Conservation (phyloP, 2,797 vertebrate genomes). For the Neosilurus mollespiculum region DNA sequence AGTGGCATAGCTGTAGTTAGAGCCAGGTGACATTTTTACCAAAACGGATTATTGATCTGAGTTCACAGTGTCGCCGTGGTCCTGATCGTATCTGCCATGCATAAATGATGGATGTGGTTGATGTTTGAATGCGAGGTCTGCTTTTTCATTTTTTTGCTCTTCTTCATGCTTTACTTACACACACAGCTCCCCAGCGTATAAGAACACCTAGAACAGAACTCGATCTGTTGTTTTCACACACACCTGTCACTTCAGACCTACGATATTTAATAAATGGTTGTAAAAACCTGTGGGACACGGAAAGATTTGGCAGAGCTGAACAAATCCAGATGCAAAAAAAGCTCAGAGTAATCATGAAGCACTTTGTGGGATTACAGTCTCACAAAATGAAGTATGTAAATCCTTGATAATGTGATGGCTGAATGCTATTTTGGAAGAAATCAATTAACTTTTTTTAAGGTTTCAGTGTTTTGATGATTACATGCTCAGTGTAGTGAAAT, state of each 20-base stretch:
- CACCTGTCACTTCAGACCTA: slow-evolving; percentile 8
- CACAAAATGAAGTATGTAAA: neutral
- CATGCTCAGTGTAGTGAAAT: neutral
- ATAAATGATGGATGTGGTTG: slow-evolving; percentile 5
- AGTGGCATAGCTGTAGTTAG: neutral
- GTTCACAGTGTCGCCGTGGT: neutral
- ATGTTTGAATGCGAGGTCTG: neutral
- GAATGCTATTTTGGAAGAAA: slow-evolving; percentile 3
- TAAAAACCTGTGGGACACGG: slow-evolving; percentile 20
- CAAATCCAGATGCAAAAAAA: slow-evolving; percentile 23
- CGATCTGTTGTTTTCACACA: neutral
- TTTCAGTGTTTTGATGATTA: slow-evolving; percentile 1
- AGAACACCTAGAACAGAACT: neutral
- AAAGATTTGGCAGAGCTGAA: slow-evolving; percentile 18
- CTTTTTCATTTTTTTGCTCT: neutral
- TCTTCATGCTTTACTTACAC: no score
- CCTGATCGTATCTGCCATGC: neutral
- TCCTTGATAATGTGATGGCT: neutral
- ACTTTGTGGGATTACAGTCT: slow-evolving; percentile 18
- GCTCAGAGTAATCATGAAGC: neutral
- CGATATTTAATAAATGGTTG: slow-evolving; percentile 6
- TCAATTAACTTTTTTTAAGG: neutral
- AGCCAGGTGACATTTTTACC: slow-evolving; percentile 21
- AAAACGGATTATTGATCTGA: slow-evolving; percentile 24
- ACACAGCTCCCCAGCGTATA: neutral